Base-by-base conservation (phyloP, 2,113 vertebrate species). In the Amphiprion percula region DNA sequence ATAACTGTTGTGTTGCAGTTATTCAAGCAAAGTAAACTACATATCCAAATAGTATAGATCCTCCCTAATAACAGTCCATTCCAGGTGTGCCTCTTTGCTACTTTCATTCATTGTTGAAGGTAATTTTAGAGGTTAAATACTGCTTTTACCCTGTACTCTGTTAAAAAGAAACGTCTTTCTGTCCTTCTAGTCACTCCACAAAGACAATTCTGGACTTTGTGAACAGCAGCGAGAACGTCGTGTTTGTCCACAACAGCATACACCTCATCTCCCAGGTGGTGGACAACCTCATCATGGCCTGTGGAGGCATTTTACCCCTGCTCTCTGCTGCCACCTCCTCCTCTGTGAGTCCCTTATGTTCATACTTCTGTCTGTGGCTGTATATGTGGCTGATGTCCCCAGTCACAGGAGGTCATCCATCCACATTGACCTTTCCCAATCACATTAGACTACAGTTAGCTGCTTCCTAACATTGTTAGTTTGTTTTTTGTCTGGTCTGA, bases 271-370 rank as follows among this genome's bases (percentile, higher is more conserved):
- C 98, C 87, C 98, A 99, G 94, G 96, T 99, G 92, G 95, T 97
- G 92, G 98, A 99, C 95, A 99, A 97, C 90, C 97, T 99, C 94
- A 96, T 99, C 91, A 99, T 99, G 98, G 96, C 97, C 39, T 98
- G 97, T 84, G 98, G 98, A 86, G 98, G 98, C 63, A 99, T 99
- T 89, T 93, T 99, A 82, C 98, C 98, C 10, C 93, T 99, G 85
- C 97, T 99, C 47, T 99, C 98, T 86, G 98, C 97, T 64, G 97
- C 98, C 79, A 99, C 98, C 1, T 99, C 98, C 0, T 95, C 98
- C 83, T 96, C 97, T 21, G 98, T 99, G 94, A 97, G 97, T 86
- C 85, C 63, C 55, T 53, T 23, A 9, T 11, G n/a, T 50, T 30
- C 41, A 19, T 53, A 41, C 47, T 58, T 73, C 44, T 56, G 21